These are phyloP conservation scores for Iguana delicatissima DNA, from an alignment of 2,797 vertebrate species.

Conservation along the genomic window DNA sequence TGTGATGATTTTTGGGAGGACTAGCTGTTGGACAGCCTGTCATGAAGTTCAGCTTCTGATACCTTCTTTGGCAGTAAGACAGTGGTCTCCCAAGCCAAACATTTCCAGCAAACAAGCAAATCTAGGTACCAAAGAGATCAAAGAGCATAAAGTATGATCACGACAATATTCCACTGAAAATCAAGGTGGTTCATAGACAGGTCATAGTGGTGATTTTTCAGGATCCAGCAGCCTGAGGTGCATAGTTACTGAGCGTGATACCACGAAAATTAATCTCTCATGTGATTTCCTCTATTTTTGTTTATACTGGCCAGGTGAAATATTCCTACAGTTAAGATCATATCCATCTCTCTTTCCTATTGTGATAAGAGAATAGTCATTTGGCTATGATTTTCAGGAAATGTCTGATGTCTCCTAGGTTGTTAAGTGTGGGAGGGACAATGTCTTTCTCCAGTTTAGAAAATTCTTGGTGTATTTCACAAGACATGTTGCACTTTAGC, in stretches of 20 bases:
- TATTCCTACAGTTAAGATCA: neutral
- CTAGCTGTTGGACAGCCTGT: constrained; percentile 25
- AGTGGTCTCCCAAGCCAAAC: constrained; percentile 58
- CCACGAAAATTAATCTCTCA: too few relatives aligned
- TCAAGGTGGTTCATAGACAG: neutral
- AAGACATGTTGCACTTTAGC: neutral
- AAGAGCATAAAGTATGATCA: neutral
- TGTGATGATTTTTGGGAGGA: neutral
- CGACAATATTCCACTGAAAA: neutral
- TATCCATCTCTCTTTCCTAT: neutral
- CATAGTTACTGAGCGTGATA: too few relatives aligned
- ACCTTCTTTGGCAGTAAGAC: constrained; percentile 38
- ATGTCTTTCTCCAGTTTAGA: neutral
- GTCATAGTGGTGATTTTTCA: neutral
- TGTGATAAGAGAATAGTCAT: neutral
- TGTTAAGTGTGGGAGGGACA: neutral
- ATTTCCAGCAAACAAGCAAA: constrained; percentile 67
- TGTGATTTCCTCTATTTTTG: neutral
- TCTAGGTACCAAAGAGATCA: constrained; percentile 37
- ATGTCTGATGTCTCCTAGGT: too few relatives aligned
- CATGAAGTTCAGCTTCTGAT: neutral
- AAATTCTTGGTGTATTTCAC: neutral
- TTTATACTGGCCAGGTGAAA: neutral
- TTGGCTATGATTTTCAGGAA: neutral
- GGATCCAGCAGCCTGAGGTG: neutral